Base-by-base conservation (phyloP, 2,113 vertebrate species). In the Brienomyrus brachyistius region DNA sequence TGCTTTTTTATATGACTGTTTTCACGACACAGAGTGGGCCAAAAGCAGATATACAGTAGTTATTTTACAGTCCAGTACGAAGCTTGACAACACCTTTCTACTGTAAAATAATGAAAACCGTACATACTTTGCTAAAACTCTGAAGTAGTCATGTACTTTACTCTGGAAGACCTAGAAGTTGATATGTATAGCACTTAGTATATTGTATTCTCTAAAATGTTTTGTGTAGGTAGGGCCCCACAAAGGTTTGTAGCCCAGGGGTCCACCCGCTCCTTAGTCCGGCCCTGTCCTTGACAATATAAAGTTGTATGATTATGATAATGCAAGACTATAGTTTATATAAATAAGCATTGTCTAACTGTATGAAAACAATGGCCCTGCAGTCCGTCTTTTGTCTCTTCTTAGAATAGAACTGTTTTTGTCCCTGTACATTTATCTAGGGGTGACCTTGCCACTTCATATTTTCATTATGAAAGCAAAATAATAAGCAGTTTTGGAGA, bases 371-470 rank as follows among this genome's bases (percentile, higher is more conserved):
- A 19, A 77, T 77, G 31, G 13, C 15, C 70, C 27, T 77, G 31
- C 70, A 77, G 70, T 40, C 31, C 15, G 0, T 31, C 27, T 31
- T 74, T 74, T n/a, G 43, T 19, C 17, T 48, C 19, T 48, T 23
- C 13, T 48, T 83, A 83, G 47, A 83, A 83, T 23, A 83, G 35
- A 47, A 48, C 80, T 40, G 77, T 82, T 82, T 77, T 52, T 77
- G 50, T 70, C 87, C 80, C 52, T 15, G 86, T 82, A 77, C 3
- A 35, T 84, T 23, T 43, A 59, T 89, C 51, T 83, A 52, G 91
- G 94, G 91, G 93, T 96, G 93, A 97, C 95, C 92, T 94, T 94
- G 91, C 40, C 89, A 83, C 88, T 92, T 93, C 92, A 86, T 89
- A 90, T 92, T 94, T 95, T 93, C 50, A 88, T 93, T 93, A 94